phyloP scores from a whole-genome alignment of 2,888 invertebrate genomes.

The Agriopis leucophaearia region DNA sequence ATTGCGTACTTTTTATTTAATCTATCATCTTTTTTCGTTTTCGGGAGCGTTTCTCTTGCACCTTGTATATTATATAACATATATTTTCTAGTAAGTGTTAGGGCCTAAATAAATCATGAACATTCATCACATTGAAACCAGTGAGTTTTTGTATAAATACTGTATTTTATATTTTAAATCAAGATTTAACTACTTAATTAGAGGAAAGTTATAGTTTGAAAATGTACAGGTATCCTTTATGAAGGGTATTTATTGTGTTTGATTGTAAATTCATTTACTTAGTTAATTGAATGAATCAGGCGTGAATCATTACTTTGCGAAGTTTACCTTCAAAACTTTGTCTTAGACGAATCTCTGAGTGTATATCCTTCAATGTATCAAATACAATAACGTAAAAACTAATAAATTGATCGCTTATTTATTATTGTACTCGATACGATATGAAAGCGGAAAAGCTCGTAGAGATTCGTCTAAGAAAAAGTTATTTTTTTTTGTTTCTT shows the following conservation, averaged over 20 bases:
- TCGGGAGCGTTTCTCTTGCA: too few relatives aligned
- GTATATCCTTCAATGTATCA: too few relatives aligned
- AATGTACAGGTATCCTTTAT: slow-evolving; percentile 23
- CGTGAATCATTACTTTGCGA: too few relatives aligned
- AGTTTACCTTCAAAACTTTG: too few relatives aligned
- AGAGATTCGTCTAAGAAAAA: too few relatives aligned
- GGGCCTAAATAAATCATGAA: slow-evolving; percentile 63
- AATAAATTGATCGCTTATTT: too few relatives aligned
- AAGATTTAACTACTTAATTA: slow-evolving; percentile 31
- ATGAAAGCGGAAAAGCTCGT: too few relatives aligned
- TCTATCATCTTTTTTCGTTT: too few relatives aligned
- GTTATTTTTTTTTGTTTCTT: slow-evolving; percentile 11
- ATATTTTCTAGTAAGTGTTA: slow-evolving; percentile 63
- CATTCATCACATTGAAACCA: slow-evolving; percentile 12
- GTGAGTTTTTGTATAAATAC: slow-evolving; percentile 23
- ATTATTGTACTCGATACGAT: too few relatives aligned
- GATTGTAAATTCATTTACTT: slow-evolving; percentile 19
- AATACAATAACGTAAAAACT: too few relatives aligned
- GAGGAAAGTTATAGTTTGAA: slow-evolving; percentile 1
- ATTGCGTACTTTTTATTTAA: too few relatives aligned
- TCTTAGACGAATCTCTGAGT: too few relatives aligned
- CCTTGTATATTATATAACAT: slow-evolving; percentile 28
- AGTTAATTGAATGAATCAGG: neutral
- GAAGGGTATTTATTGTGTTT: slow-evolving; percentile 24
- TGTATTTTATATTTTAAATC: slow-evolving; percentile 31